These are phyloP conservation scores for Dryoscopus gambensis DNA, from an alignment of 2,113 vertebrate genomes.

Conservation along the genomic window DNA sequence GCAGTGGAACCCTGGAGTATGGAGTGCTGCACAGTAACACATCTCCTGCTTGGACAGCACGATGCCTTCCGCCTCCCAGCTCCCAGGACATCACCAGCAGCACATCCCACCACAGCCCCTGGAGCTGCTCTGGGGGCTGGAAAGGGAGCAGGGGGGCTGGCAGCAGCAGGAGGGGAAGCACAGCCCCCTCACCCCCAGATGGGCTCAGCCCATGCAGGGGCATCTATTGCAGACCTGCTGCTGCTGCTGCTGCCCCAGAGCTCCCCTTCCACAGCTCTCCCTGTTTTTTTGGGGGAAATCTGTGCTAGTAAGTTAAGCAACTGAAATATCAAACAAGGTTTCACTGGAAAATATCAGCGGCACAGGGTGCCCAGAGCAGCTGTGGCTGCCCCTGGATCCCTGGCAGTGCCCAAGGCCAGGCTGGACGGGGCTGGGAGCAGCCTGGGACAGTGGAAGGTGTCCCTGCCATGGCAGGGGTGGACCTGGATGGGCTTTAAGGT, in stretches of 20 bases:
- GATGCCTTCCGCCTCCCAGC: not conserved
- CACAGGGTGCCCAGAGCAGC: not conserved
- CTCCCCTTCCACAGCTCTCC: not conserved
- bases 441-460: not conserved
- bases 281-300: not conserved
- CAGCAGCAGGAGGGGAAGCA: not conserved
- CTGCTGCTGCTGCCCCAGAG: not conserved
- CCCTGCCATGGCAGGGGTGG: not conserved
- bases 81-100: not conserved
- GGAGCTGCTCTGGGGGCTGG: not conserved
- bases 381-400: not conserved
- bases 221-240: not conserved
- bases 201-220: fast-evolving
- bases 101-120: not conserved
- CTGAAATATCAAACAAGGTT: not conserved
- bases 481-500: not conserved
- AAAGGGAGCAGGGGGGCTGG: not conserved
- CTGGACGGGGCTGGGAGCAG: not conserved
- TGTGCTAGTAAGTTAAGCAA: not conserved
- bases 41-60: not conserved
- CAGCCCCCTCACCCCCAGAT: not conserved
- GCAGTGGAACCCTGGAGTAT: not conserved
- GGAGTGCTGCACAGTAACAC: not conserved
- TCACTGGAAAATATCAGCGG: not conserved
- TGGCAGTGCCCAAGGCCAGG: not conserved